Evolutionary conservation across 2,888 invertebrate genomes (phyloP).

Genomic region (Lapara coniferarum): DNA sequence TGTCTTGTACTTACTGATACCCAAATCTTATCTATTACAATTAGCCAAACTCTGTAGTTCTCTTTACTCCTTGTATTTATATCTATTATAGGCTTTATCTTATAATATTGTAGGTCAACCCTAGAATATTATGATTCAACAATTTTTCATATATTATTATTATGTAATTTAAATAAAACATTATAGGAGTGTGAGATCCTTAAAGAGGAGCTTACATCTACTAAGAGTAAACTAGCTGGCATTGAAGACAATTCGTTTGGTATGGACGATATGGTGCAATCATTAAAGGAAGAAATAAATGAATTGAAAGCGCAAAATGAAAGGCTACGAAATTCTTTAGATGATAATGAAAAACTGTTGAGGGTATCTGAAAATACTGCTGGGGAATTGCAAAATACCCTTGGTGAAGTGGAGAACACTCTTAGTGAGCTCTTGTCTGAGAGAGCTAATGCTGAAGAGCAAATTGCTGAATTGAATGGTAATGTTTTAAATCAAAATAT

Average conservation of each 20-base stretch:
- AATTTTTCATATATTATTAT: conserved; percentile 1
- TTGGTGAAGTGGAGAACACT: conserved; percentile 89
- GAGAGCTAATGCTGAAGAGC: conserved; percentile 76
- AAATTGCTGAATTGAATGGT: conserved; percentile 79
- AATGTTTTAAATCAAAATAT: conserved; percentile 24
- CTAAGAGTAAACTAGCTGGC: conserved; percentile 83
- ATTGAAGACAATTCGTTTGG: conserved; percentile 89
- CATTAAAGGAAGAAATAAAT: conserved; percentile 86
- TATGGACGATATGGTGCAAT: conserved; percentile 88
- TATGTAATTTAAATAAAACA: conserved; percentile 29
- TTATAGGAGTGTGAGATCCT: conserved; percentile 86
- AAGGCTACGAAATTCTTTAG: conserved; percentile 86
- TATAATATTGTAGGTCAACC: too few relatives aligned
- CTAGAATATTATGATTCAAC: not conserved
- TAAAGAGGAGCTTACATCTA: conserved; percentile 84
- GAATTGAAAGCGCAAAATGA: conserved; percentile 83
- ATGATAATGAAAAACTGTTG: conserved; percentile 83
- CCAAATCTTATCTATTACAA: too few relatives aligned
- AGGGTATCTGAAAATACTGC: conserved; percentile 91
- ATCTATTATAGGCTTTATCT: too few relatives aligned
- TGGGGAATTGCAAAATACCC: conserved; percentile 90
- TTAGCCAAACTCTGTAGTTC: too few relatives aligned
- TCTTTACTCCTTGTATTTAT: too few relatives aligned
- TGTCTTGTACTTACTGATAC: too few relatives aligned
- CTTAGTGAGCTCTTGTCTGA: conserved; percentile 82